A percentile compares a stretch with the other conserved stretches of the same genome.
These are phyloP conservation scores for Ischnus inquisitorius DNA, from an alignment of 2,888 invertebrate genomes.

Conservation along the genomic window DNA sequence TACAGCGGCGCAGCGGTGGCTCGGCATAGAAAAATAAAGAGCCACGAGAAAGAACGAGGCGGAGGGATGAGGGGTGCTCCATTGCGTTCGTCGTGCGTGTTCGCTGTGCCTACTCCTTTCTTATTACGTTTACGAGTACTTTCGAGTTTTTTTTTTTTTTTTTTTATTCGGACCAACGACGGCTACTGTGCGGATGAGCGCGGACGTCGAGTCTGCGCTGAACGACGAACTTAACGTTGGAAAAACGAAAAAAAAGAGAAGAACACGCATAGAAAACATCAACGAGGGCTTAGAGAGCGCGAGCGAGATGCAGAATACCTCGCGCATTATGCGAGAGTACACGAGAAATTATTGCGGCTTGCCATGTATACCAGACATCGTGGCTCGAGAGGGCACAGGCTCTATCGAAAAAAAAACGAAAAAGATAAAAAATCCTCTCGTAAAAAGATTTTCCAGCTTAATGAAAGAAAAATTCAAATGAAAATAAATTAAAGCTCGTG, in stretches of 20 bases:
- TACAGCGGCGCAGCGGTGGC: conserved; percentile 12
- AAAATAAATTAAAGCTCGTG: not conserved
- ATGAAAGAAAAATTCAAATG: not conserved
- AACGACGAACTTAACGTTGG: conserved; percentile 52
- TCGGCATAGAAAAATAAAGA: conserved; percentile 48
- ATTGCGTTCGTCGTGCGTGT: conserved; percentile 28
- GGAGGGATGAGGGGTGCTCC: conserved; percentile 16
- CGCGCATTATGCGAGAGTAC: conserved; percentile 5
- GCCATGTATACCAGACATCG: not conserved
- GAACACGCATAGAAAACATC: conserved; percentile 20
- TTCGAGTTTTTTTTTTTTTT: conserved; percentile 35
- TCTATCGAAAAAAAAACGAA: conserved; percentile 9
- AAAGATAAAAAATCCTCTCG: not conserved
- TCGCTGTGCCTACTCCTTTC: conserved; percentile 58
- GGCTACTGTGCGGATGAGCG: conserved; percentile 40
- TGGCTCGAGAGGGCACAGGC: not conserved
- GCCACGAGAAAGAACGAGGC: conserved; percentile 34
- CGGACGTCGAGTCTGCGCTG: conserved; percentile 12
- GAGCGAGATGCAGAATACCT: conserved; percentile 1
- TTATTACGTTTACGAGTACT: conserved; percentile 65
- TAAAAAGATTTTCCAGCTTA: not conserved
- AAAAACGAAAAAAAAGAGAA: conserved; percentile 39
- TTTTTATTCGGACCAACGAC: conserved; percentile 49
- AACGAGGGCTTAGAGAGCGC: conserved; percentile 5
- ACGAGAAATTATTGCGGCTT: conserved; percentile 44